Evolutionary conservation across 2,888 invertebrate genomes (phyloP), one percentile per base, ranked within the genome.

Genomic region (Chironomus tentans): DNA sequence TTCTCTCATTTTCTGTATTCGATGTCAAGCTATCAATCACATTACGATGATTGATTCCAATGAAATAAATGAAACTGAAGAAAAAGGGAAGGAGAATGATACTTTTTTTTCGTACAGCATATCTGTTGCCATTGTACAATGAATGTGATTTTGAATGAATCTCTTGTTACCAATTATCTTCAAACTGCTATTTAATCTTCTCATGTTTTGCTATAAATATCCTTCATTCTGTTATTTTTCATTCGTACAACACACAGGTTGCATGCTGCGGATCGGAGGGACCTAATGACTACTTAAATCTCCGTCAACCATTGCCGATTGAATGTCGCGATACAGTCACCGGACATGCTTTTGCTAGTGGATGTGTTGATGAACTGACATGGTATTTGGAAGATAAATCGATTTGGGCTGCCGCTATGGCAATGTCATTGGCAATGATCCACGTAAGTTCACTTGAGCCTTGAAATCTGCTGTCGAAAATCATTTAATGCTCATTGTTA

Each of bases 261-360:
- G 94, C 93, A 65, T 96, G 95, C 83, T 95, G 96, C 80, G 96
- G 96, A 13, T 94, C 95, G 0, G 90, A 91, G 77, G 94, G 94
- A 0, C 90, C 94, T 0, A 89, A 89, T 84, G 95, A 96, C 84
- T 96, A 91, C 84, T 85, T 92, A 79, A 86, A 86, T 77, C 81
- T 93, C 79, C 88, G 89, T 80, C 92, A 94, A 80, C 94, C 94
- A 0, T 82, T 95, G 76, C 95, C 95, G 0, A 86, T 89, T 1
- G 92, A 93, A 78, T 95, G 95, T 81, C 87, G 95, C 10, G 94
- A 95, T 83, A 90, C 92, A 0, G 93, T 94, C 13, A 94, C 93
- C 2, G 95, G 95, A 73, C 94, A 94, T 83, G 92, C 93, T 0
- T 94, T 91, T 84, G 93, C 91, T 84, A 91, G 93, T 81, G 95